Evolutionary conservation across 2,888 invertebrate species (phyloP), one percentile per base, ranked within the genome.

Genomic region (Nudaria mundana): DNA sequence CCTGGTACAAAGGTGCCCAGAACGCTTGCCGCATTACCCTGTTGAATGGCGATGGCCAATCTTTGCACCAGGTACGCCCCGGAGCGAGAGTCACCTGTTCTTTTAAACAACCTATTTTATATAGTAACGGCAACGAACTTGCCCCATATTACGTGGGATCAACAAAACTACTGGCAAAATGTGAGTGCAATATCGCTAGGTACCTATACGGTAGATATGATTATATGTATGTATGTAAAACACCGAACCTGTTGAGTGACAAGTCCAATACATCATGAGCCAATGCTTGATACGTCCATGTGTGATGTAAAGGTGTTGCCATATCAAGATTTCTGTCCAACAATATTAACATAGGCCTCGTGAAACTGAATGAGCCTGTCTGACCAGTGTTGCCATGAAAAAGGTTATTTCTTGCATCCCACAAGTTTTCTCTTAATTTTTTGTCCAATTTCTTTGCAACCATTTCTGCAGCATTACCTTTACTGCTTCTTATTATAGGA

Each of bases 201-300:
- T 20, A 20, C 4, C 5, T 20, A 3, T 5, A 34, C 36, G 6
- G 8, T 5, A 20, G n/a, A n/a, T n/a, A n/a, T 24, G 3, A 15
- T 15, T 16, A 15, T 11, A n/a, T 20, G 20, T 20, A 20, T 20
- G 20, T 20, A 16, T 16, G 10, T 10, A 30, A 11, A 16, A 24
- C 8, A 43, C 25, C 52, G 49, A 50, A 89, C 89, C 97, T 91
- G 82, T 99, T 99, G 40, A 98, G 86, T 5, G 97, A 93, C 56
- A 98, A 90, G 68, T 98, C 97, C 40, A 99, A 81, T 3, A 99
- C 95, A 90, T 99, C 99, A 80, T 99, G 99, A 14, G 97, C 94
- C 37, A 99, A 84, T 1, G 99, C 99, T 82, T 99, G 99, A 80
- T 99, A 99, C 0, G 99, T 99, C 99, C 99, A 99, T 0, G 99